These are phyloP conservation scores for Caracal caracal DNA, from an alignment of 2,113 vertebrate species.

Conservation along the genomic window DNA sequence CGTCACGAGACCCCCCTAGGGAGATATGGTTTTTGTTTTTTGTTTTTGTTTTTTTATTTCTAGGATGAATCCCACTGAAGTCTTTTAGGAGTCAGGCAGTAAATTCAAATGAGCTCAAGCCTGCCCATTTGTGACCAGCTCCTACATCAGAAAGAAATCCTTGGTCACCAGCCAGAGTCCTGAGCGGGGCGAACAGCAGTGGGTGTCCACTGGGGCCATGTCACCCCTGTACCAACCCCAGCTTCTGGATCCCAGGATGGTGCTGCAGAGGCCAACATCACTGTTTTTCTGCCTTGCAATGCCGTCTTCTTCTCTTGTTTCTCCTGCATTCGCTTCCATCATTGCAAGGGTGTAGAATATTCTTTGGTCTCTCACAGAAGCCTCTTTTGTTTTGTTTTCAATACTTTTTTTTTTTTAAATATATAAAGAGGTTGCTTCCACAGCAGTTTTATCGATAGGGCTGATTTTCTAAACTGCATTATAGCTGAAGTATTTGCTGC, in stretches of 20 bases:
- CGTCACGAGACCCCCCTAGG: background rate
- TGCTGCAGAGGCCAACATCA: background rate
- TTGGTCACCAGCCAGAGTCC: background rate
- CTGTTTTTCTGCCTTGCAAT: fast-evolving
- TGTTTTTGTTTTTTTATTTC: background rate
- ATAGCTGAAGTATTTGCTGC: background rate
- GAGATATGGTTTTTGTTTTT: background rate
- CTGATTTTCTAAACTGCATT: background rate
- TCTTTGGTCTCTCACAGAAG: background rate
- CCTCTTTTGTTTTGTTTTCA: background rate
- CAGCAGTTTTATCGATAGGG: background rate
- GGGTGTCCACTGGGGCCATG: background rate
- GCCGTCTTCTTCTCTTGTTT: background rate
- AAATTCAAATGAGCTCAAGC: background rate
- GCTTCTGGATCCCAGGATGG: background rate
- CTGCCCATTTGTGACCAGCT: background rate
- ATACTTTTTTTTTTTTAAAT: background rate
- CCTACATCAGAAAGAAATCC: background rate
- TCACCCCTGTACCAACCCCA: background rate
- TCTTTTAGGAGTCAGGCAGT: background rate
- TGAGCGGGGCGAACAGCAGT: background rate
- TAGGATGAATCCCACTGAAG: background rate
- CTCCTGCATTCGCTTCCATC: background rate
- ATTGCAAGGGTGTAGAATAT: background rate
- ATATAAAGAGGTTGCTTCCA: background rate